Conservation (phyloP, 2,113 vertebrate genomes). For the Pongo abelii region DNA sequence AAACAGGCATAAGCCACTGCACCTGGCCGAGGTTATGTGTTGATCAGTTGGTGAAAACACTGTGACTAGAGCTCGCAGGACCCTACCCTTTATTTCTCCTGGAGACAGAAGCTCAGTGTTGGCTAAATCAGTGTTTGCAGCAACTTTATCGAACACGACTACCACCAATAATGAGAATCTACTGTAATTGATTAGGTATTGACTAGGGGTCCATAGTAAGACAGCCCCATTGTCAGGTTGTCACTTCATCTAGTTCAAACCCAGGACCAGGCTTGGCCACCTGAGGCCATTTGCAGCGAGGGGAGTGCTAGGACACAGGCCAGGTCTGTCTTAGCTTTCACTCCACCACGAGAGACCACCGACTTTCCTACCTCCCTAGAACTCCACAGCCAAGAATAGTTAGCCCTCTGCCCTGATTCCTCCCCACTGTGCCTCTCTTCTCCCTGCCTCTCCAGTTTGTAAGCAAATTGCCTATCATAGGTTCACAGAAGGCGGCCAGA, state of each 20-base stretch:
- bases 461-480: too few species aligned
- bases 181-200: neutral
- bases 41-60: neutral
- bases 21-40: too few species aligned
- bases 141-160: neutral
- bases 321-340: neutral
- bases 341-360: accelerated
- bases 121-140: neutral
- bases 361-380: neutral
- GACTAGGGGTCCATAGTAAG: neutral
- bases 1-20: too few species aligned
- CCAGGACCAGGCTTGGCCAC: neutral
- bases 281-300: neutral
- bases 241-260: too few species aligned
- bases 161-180: accelerated
- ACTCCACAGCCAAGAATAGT: neutral
- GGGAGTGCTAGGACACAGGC: accelerated
- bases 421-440: neutral
- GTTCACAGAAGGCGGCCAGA: too few species aligned
- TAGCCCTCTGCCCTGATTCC: neutral
- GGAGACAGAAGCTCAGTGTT: neutral
- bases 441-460: too few species aligned
- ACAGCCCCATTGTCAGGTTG: accelerated
- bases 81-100: neutral
- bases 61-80: neutral